Percentiles rank a stretch among this genome's conserved stretches.
These are phyloP conservation scores for Galeruca laticollis DNA, from an alignment of 2,888 invertebrate species.

Conservation along the genomic window DNA sequence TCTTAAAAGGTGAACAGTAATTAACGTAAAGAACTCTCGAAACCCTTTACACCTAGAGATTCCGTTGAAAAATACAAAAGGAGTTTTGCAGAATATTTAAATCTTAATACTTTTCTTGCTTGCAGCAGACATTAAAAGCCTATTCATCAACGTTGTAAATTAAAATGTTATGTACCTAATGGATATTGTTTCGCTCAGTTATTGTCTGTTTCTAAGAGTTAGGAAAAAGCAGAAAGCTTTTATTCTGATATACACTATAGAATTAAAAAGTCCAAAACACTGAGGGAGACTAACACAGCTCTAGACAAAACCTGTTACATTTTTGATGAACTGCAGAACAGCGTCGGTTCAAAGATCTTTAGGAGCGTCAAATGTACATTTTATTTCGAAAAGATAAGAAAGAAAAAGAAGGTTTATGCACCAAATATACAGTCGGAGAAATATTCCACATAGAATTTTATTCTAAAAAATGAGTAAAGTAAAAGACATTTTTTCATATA, in stretches of 20 bases:
- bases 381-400: no score
- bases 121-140: conserved; percentile 9
- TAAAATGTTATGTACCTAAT: conserved; percentile 17
- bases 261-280: neutral
- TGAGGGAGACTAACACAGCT: neutral
- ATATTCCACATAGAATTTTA: neutral
- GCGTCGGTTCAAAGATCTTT: neutral
- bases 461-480: no score
- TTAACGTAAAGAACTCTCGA: neutral
- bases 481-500: no score
- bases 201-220: neutral
- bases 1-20: neutral
- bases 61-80: conserved; percentile 2
- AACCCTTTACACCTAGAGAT: neutral
- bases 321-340: neutral
- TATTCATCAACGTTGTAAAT: conserved; percentile 19
- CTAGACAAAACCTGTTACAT: conserved; percentile 1
- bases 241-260: conserved; percentile 5
- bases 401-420: neutral
- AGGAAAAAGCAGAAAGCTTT: neutral
- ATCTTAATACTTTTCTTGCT: neutral
- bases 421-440: neutral
- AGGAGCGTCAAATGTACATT: neutral
- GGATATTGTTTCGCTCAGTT: conserved; percentile 13
- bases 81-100: neutral